Base-by-base conservation (phyloP, 53 echinoderm and acorn worm genomes). In the Holothuria scabra region DNA sequence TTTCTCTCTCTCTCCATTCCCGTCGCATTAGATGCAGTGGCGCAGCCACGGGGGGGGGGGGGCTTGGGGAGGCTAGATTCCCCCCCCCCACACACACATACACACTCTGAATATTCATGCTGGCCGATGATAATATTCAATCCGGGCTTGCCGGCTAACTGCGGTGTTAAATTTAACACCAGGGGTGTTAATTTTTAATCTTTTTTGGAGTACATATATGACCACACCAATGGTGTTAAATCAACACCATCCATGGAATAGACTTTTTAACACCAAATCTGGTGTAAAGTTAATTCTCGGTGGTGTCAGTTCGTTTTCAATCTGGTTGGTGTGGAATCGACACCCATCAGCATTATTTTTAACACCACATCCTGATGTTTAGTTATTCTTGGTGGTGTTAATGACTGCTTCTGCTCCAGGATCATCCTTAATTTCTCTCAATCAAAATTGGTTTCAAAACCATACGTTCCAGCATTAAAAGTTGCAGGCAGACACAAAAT, bases 101-200 rank as follows among this genome's bases (percentile, higher is more conserved):
- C n/a, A n/a, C n/a, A n/a, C n/a, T n/a, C n/a, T n/a, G n/a, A n/a
- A n/a, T n/a, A n/a, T n/a, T n/a, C n/a, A n/a, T n/a, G n/a, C n/a
- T n/a, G n/a, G n/a, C n/a, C n/a, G n/a, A n/a, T n/a, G n/a, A n/a
- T n/a, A n/a, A n/a, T n/a, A n/a, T n/a, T n/a, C n/a, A n/a, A n/a
- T n/a, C n/a, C n/a, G n/a, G n/a, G n/a, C n/a, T n/a, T n/a, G n/a
- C n/a, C n/a, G n/a, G n/a, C n/a, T n/a, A n/a, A 84, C 84, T 29
- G 13, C 18, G 72, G 72, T 84, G 84, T 71, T 84, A 79, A 48
- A 78, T 65, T n/a, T 33, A 65, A 86, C 80, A 86, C 86, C 79
- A 48, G 20, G 28, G 12, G 80, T 65, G 79, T 65, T 66, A 61
- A 83, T 29, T 38, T 61, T 83, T 33, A 72, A 46, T 82, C 72